Conservation (phyloP, 2,888 invertebrate genomes). For the Drosophila tanythrix region DNA sequence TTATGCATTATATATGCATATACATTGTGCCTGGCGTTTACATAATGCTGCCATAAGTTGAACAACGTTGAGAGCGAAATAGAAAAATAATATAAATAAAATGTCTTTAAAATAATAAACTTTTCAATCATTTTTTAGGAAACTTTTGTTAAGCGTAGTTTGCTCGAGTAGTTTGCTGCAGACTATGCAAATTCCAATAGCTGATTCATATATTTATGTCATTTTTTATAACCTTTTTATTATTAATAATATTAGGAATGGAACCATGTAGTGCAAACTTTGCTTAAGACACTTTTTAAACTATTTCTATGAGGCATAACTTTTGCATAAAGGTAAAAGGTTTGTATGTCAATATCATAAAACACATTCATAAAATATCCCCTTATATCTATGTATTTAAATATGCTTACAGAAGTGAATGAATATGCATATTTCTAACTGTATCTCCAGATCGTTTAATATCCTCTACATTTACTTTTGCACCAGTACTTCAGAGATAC, state of each 20-base stretch:
- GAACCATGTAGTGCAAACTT: no score
- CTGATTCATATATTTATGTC: not conserved
- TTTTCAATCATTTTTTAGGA: slow-evolving; percentile 62
- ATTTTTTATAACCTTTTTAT: not conserved
- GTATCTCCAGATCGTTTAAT: not conserved
- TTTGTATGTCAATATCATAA: not conserved
- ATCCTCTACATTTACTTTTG: not conserved
- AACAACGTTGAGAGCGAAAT: slow-evolving; percentile 12
- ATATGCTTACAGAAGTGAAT: not conserved
- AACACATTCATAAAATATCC: not conserved
- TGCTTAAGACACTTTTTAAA: not conserved
- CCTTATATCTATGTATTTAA: not conserved
- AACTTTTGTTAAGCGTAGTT: slow-evolving; percentile 30
- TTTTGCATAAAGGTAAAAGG: no score
- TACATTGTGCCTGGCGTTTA: slow-evolving; percentile 75
- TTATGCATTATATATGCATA: slow-evolving; percentile 78
- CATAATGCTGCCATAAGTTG: slow-evolving; percentile 74
- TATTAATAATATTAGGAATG: not conserved
- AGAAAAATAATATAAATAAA: slow-evolving; percentile 25
- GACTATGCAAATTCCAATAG: slow-evolving; percentile 1
- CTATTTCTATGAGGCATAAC: not conserved
- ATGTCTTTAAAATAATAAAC: slow-evolving; percentile 31
- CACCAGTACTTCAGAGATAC: not conserved
- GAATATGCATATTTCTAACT: not conserved
- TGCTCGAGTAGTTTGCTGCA: slow-evolving; percentile 12